Evolutionary conservation across 2,888 invertebrate genomes (phyloP), one percentile per base, ranked within the genome.

Genomic region (Standfussiana lucernea): DNA sequence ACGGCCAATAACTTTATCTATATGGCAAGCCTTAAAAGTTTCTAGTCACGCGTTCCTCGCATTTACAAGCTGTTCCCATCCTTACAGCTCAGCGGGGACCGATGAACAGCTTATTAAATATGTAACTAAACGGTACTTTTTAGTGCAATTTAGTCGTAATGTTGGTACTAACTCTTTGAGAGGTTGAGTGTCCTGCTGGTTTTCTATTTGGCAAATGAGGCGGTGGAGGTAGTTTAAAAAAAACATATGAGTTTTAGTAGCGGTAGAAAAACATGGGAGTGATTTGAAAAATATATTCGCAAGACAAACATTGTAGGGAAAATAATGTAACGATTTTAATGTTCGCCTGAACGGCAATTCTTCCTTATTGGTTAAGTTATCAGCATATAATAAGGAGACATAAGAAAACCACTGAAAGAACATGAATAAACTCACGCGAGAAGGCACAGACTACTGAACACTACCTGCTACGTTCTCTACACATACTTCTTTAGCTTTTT

Each of bases 1-100:
- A 82, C 74, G 13, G 40, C 66, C 75, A 80, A 79, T 86, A 83
- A 83, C 79, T 85, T 79, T 78, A 83, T 64, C 59, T 80, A 62
- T 62, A 79, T 68, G 68, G 70, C 78, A 18, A 79, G 37, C 59
- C 75, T 86, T 92, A 92, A 93, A 91, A 91, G 90, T 88, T 88
- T 80, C 87, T 53, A 89, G 90, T 90, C 93, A 93, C 93, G 93
- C 91, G 83, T 82, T 75, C 73, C 56, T 79, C 89, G 67, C 88
- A 83, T 89, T 82, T 83, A 83, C 83, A 82, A 86, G 75, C 56
- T 50, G 56, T 77, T 64, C 40, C 69, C 28, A 70, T 84, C 72
- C 61, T 69, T 74, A 88, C 79, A 66, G 87, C 91, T 79, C 92
- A 89, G 91, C 88, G 65, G 92, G 92, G 90, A 90, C 84, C 91